phyloP scores from a whole-genome alignment of 2,113 vertebrate species.

The Hiodon alosoides region DNA sequence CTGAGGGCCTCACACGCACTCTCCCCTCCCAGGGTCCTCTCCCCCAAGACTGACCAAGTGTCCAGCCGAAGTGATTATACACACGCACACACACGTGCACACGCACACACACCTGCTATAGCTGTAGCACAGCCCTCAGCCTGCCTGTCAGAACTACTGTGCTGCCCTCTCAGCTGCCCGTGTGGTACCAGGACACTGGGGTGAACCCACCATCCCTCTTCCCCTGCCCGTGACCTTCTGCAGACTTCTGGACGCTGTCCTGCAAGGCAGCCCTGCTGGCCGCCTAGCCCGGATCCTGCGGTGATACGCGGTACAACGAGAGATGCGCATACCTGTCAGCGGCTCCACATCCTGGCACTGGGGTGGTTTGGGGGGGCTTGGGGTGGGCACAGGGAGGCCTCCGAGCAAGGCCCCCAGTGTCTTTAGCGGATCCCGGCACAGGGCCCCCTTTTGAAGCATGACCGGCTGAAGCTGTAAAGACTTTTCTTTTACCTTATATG shows the following conservation, averaged over 20 bases:
- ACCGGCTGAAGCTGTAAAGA: constrained; percentile 39
- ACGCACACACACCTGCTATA: background rate
- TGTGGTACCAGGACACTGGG: background rate
- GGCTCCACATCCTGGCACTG: constrained; percentile 9
- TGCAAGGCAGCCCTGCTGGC: background rate
- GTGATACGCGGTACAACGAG: background rate
- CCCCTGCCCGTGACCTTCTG: too few species aligned
- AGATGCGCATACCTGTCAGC: constrained; percentile 30
- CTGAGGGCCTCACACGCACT: too few species aligned
- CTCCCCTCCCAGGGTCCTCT: too few species aligned
- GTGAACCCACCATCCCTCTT: background rate
- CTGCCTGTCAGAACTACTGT: too few species aligned
- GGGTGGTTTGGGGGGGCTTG: constrained; percentile 3
- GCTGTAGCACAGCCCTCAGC: background rate
- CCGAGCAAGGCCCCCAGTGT: constrained; percentile 40
- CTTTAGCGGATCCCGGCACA: constrained; percentile 31
- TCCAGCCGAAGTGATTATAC: too few species aligned
- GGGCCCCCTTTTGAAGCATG: constrained; percentile 57
- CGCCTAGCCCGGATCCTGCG: background rate
- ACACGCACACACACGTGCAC: background rate
- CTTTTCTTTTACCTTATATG: constrained; percentile 91
- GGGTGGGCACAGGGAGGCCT: constrained; percentile 6
- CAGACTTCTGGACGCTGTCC: background rate
- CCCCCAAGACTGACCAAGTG: too few species aligned
- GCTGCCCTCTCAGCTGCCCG: background rate